Evolutionary conservation across 2,888 invertebrate species (phyloP).

Genomic region (Drosophila differens): DNA sequence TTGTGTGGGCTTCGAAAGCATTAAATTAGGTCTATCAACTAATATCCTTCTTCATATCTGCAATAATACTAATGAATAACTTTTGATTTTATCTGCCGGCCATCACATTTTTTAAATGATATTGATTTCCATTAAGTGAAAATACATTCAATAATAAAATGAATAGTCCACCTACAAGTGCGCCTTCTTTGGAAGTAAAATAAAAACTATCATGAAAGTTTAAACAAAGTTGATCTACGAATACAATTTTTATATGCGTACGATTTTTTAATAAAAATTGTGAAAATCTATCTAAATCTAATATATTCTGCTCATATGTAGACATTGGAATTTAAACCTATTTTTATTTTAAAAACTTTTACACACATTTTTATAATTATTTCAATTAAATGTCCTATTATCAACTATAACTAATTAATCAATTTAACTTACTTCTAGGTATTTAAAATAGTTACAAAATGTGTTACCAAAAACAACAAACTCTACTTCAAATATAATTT

Average conservation of each 20-base stretch:
- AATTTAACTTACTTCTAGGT: neutral
- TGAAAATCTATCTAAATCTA: neutral
- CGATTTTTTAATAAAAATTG: neutral
- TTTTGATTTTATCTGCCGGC: neutral
- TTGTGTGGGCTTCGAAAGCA: slow-evolving; percentile 25
- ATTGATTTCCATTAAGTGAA: neutral
- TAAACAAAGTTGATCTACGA: neutral
- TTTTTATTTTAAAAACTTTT: neutral
- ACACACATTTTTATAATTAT: neutral
- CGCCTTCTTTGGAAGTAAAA: neutral
- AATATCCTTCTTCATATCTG: slow-evolving; percentile 17
- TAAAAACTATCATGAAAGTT: no score
- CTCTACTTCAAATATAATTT: neutral
- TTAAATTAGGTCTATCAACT: slow-evolving; percentile 10
- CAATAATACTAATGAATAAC: neutral
- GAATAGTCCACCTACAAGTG: neutral
- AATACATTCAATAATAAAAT: neutral
- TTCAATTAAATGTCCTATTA: neutral
- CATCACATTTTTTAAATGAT: neutral
- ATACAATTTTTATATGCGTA: neutral
- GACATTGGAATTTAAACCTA: neutral
- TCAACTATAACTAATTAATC: neutral
- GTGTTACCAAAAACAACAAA: neutral
- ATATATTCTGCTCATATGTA: neutral
- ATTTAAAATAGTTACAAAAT: neutral